Evolutionary conservation across 1,140 invertebrate species (phyloP).

Genomic region (Adelges cooleyi): DNA sequence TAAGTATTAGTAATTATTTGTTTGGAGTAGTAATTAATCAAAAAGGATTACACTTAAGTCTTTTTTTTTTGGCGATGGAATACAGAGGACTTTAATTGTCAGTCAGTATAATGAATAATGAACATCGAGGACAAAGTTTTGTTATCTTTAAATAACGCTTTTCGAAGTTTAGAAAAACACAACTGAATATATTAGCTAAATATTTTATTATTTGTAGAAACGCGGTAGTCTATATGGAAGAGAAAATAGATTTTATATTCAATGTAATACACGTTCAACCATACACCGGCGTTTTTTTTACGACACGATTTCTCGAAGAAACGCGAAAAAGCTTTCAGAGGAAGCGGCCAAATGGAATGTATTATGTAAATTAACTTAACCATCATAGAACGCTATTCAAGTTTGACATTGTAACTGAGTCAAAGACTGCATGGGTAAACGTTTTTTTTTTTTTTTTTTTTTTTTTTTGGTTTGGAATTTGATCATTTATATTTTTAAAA

Average conservation of each 20-base stretch:
- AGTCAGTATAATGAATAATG: conserved; percentile 10
- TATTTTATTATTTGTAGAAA: not conserved
- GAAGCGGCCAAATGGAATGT: conserved; percentile 12
- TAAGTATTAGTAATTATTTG: no score
- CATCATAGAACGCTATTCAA: no score
- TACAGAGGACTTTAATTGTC: no score
- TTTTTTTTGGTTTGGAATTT: no score
- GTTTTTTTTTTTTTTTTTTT: no score
- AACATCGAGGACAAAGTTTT: not conserved
- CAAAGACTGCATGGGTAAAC: no score
- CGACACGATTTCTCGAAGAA: conserved; percentile 19
- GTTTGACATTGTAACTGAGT: no score
- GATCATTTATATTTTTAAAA: no score
- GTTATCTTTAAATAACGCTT: not conserved
- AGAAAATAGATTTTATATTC: not conserved
- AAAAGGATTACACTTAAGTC: conserved; percentile 17
- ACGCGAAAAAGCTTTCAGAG: conserved; percentile 26
- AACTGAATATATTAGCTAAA: conserved; percentile 1
- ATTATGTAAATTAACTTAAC: conserved; percentile 29
- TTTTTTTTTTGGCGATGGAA: no score
- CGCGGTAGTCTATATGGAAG: no score
- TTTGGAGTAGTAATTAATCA: not conserved
- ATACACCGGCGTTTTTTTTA: not conserved
- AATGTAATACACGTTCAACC: conserved; percentile 1
- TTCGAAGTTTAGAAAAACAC: conserved; percentile 11